Percentiles rank a stretch among this genome's conserved stretches.
Conservation (phyloP, 1,140 invertebrate species). For the Whitmania pigra region DNA sequence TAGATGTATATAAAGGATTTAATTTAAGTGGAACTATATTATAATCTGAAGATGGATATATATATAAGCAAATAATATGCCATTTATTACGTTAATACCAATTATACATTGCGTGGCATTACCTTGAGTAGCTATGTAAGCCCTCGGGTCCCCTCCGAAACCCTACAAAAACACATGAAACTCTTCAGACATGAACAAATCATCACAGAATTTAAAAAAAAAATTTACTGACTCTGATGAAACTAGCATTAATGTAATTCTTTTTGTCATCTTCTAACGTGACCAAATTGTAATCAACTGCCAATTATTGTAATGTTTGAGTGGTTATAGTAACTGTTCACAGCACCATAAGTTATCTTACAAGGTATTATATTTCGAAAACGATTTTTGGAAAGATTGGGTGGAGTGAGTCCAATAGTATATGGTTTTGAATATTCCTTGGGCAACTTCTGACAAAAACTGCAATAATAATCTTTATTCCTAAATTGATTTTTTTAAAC, state of each 20-base stretch:
- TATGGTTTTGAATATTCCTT: background rate
- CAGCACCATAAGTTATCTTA: background rate
- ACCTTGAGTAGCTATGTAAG: background rate
- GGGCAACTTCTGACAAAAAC: background rate
- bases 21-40: background rate
- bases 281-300: constrained; percentile 2
- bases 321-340: background rate
- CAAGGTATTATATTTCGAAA: constrained; percentile 6
- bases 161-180: background rate
- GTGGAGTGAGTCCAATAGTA: background rate
- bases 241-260: constrained; percentile 10
- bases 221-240: constrained; percentile 1
- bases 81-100: too few species aligned
- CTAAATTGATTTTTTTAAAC: too few species aligned
- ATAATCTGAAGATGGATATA: background rate
- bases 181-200: background rate
- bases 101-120: background rate
- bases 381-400: background rate
- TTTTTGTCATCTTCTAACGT: background rate
- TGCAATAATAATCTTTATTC: background rate
- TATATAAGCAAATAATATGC: too few species aligned
- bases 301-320: background rate
- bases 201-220: background rate
- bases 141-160: background rate
- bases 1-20: background rate